phyloP scores from a whole-genome alignment of 2,888 invertebrate species.

The Euproctis similis region DNA sequence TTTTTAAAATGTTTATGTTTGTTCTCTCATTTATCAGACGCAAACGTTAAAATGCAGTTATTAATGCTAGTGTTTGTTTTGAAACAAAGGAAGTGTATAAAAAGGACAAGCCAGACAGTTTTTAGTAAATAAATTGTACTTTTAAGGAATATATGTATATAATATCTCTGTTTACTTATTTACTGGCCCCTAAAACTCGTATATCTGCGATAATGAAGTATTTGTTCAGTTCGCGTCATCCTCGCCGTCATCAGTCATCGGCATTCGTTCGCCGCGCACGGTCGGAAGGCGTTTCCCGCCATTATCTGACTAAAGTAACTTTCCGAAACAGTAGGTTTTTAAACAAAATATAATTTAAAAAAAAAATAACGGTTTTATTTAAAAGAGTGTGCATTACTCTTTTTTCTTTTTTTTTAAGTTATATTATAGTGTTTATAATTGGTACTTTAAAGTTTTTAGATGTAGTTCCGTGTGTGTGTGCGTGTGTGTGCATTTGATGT shows the following conservation, averaged over 20 bases:
- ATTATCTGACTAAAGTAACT: slow-evolving; percentile 17
- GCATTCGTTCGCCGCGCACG: slow-evolving; percentile 17
- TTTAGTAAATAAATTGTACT: no score
- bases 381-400: slow-evolving; percentile 1
- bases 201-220: slow-evolving; percentile 12
- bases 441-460: slow-evolving; percentile 10
- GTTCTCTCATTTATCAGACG: no score
- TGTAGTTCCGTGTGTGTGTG: slow-evolving; percentile 2
- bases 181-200: slow-evolving; percentile 18
- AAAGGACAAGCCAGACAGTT: no score
- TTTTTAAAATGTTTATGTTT: no score
- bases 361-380: slow-evolving; percentile 2
- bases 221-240: not conserved
- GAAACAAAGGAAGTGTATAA: no score
- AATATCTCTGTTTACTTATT: not conserved
- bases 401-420: not conserved
- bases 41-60: no score
- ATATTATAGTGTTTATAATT: slow-evolving; percentile 9
- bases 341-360: not conserved
- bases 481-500: slow-evolving; percentile 5
- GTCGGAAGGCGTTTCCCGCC: slow-evolving; percentile 8
- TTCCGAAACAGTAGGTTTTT: slow-evolving; percentile 18
- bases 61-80: no score
- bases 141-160: no score
- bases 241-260: slow-evolving; percentile 13